Evolutionary conservation across 2,888 invertebrate species (phyloP), one percentile per base, ranked within the genome.

Genomic region (Agonopterix arenella): DNA sequence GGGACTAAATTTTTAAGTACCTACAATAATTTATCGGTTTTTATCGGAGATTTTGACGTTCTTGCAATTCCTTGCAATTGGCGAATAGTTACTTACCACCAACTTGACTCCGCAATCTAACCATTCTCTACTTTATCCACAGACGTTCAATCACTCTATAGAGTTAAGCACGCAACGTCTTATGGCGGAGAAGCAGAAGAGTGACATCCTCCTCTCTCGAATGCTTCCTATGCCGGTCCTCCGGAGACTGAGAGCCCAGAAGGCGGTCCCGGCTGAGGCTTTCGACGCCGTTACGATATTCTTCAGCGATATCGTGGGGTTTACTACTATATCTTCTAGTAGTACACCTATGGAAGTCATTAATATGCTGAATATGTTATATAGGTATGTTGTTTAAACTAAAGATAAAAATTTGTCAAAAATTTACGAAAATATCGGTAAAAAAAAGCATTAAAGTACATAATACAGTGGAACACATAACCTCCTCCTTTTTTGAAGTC

Each of bases 281-380:
- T 93, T 92, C 62, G 92, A 92, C 50, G 90, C 91, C 0, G 93
- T 93, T 45, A 93, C 93, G 1, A 92, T 93, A 52, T 93, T 92
- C 84, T 93, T 93, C 77, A 92, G 93, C 52, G 93, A 93, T 56
- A 93, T 93, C 54, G 93, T 93, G 36, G 93, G 93, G 2, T 93
- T 93, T 68, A 93, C 93, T 2, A 82, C 80, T 45, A 89, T 93
- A 53, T 91, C 93, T 0, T 91, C 92, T 0, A 80, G 72, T 50
- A 92, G 92, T 61, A 91, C 92, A 0, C 93, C 93, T 0, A 91
- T 93, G 90, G 90, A 93, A 73, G 89, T 91, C 51, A 90, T 91
- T 49, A 90, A 90, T 57, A 91, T 94, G 89, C 88, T 94, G 54
- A 94, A 94, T 67, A 92, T 92, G 70, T 80, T 94, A n/a, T 94